These are phyloP conservation scores for Pterophyllum scalare DNA, from an alignment of 2,113 vertebrate species.

Conservation along the genomic window DNA sequence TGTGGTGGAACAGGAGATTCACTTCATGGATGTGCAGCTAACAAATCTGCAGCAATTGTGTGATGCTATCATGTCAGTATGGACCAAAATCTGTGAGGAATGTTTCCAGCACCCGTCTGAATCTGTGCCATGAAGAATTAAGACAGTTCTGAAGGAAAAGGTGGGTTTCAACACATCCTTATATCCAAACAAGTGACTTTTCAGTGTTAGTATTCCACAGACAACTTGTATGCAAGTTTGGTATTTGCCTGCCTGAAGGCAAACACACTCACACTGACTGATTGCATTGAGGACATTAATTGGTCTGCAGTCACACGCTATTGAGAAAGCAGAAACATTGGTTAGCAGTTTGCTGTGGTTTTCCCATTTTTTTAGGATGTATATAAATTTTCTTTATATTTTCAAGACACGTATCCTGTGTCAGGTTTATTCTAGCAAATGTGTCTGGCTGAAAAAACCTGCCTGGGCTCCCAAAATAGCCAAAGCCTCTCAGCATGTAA, in stretches of 20 bases:
- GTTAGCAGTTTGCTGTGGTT: not conserved
- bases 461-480: not conserved
- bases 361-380: not conserved
- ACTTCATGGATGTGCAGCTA: not conserved
- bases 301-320: not conserved
- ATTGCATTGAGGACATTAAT: not conserved
- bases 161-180: not conserved
- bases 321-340: not conserved
- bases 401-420: not conserved
- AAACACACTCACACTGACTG: not conserved
- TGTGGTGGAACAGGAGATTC: not conserved
- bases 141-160: not conserved
- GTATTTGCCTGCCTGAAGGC: not conserved
- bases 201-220: not conserved
- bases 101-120: not conserved
- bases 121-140: not conserved
- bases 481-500: not conserved
- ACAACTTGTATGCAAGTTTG: conserved; percentile 5
- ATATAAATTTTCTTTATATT: not conserved
- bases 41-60: not conserved
- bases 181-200: not conserved
- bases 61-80: not conserved
- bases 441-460: not conserved
- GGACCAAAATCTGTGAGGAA: not conserved
- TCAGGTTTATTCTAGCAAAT: conserved; percentile 2